Evolutionary conservation across 2,888 invertebrate species (phyloP).

Genomic region (Clusia tigrina): DNA sequence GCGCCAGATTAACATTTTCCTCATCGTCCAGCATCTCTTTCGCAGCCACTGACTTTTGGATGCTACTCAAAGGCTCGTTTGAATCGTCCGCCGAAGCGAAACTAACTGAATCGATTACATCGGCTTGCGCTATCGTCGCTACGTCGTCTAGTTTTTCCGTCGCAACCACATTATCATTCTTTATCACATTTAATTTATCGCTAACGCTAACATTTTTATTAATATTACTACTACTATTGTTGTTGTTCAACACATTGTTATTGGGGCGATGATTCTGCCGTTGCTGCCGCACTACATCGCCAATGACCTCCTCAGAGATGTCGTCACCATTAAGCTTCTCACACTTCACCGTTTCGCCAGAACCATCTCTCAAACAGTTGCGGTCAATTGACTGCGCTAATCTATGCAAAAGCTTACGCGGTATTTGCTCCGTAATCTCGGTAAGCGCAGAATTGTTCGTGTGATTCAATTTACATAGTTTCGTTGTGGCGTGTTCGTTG

Average conservation of each 20-base stretch:
- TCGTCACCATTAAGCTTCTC: conserved; percentile 46
- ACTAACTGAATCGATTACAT: conserved; percentile 49
- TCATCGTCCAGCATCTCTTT: conserved; percentile 56
- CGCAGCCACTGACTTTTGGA: conserved; percentile 40
- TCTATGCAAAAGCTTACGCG: conserved; percentile 47
- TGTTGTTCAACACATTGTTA: conserved; percentile 52
- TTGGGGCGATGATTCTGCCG: conserved; percentile 45
- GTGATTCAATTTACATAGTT: conserved; percentile 43
- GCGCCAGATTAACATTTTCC: conserved; percentile 62
- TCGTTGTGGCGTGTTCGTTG: conserved; percentile 35
- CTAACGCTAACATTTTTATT: conserved; percentile 60
- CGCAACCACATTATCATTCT: conserved; percentile 41
- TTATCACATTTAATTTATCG: conserved; percentile 65
- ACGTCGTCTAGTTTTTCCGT: conserved; percentile 37
- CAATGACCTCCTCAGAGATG: conserved; percentile 25
- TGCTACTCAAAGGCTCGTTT: conserved; percentile 57
- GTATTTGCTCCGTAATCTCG: conserved; percentile 29
- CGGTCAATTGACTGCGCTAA: conserved; percentile 49
- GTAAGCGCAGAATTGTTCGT: conserved; percentile 14
- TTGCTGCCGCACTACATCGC: conserved; percentile 30
- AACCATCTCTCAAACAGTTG: conserved; percentile 38
- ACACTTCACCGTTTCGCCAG: conserved; percentile 44
- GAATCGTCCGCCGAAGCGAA: conserved; percentile 51
- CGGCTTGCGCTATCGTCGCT: conserved; percentile 56
- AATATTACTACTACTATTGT: conserved; percentile 53